Evolutionary conservation across 2,113 vertebrate genomes (phyloP), one percentile per base, ranked within the genome.

Genomic region (Dipodomys spectabilis): DNA sequence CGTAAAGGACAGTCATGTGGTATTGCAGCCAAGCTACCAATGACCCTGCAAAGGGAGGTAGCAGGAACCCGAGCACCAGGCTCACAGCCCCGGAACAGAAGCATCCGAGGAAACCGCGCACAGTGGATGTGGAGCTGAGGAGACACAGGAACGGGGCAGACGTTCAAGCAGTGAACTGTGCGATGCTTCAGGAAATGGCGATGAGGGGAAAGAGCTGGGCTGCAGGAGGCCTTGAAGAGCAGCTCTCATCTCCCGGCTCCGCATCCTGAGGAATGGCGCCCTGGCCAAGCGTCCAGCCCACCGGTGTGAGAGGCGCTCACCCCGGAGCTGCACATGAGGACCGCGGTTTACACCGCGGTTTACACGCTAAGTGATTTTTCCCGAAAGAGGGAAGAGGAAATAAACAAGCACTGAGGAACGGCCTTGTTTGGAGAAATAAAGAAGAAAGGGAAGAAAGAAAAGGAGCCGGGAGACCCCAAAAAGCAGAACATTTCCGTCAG

Each of bases 291-390:
- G 7, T 15, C 22, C 22, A 57, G 7, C 0, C 4, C 0, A 4
- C 12, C 18, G 20, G 16, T 19, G 4, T 25, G 3, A 6, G 10
- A 25, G 2, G 13, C 1, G 0, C 12, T 25, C n/a, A 0, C 0
- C 12, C 15, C 9, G 49, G 49, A 53, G 49, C 8, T 11, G 9
- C 49, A 53, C 12, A 39, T 39, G 53, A 7, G 12, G 49, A 12
- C 49, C 49, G 8, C 0, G 1, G 25, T 6, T 67, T 53, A 9
- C 25, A 20, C 4, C 64, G 82, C 53, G 35, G 35, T 39, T 39
- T 39, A 39, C 22, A 0, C 13, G 28, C 25, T 44, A 22, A 67
- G 27, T 6, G 1, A 7, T 5, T 60, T 67, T 2, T 81, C 62
- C 22, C 39, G 18, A 30, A 39, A 35, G 45, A 94, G 45, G 18